phyloP scores from a whole-genome alignment of 2,888 invertebrate genomes.

The Agrilus cyanescens region DNA sequence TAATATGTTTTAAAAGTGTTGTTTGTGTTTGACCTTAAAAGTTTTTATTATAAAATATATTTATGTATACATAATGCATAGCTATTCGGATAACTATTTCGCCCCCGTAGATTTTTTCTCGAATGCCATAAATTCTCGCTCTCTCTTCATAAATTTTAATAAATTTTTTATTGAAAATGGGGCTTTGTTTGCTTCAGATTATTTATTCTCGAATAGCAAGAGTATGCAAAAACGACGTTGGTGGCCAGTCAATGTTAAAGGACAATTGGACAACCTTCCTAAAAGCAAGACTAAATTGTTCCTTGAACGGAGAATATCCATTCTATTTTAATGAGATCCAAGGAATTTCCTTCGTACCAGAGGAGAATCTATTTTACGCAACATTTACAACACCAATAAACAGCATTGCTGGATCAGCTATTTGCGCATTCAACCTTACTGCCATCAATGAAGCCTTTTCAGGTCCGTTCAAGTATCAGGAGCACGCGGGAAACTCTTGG shows the following conservation, averaged over 20 bases:
- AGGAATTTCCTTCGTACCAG: constrained; percentile 63
- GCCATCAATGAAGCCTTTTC: constrained; percentile 70
- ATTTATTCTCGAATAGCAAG: constrained; percentile 84
- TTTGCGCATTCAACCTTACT: constrained; percentile 80
- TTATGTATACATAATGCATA: no score
- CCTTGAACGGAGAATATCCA: constrained; percentile 72
- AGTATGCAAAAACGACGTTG: constrained; percentile 81
- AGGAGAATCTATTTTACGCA: constrained; percentile 69
- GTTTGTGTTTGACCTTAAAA: background rate
- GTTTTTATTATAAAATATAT: background rate
- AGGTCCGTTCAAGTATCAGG: constrained; percentile 79
- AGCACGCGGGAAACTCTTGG: constrained; percentile 66
- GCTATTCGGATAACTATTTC: no score
- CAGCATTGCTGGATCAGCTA: constrained; percentile 81
- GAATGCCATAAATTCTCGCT: no score
- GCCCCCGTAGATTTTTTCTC: no score
- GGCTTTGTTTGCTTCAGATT: constrained; percentile 41
- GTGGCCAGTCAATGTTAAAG: constrained; percentile 62
- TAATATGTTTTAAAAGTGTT: no score
- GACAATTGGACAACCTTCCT: constrained; percentile 88
- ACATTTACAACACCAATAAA: constrained; percentile 79
- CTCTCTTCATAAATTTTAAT: no score
- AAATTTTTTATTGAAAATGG: background rate
- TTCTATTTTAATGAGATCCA: constrained; percentile 87
- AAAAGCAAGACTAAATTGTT: constrained; percentile 76